These are phyloP conservation scores for Pseudomyrmex cubaensis DNA, from an alignment of 1,140 invertebrate species.

Conservation along the genomic window DNA sequence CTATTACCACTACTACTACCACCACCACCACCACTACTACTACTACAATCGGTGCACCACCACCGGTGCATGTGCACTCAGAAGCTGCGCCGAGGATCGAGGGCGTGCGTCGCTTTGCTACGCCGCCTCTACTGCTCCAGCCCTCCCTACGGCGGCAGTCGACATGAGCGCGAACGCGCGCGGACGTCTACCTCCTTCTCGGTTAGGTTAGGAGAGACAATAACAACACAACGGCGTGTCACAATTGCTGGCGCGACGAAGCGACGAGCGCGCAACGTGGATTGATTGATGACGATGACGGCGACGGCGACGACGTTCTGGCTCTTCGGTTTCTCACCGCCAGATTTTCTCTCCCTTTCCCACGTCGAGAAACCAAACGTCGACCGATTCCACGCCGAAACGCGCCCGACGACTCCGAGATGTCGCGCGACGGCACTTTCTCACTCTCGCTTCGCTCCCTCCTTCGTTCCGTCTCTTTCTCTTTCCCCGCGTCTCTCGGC, in stretches of 20 bases:
- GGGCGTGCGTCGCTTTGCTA: constrained; percentile 19
- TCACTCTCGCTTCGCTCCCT: constrained; percentile 45
- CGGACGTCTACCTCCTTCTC: constrained; percentile 37
- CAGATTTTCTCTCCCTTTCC: background rate
- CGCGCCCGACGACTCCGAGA: constrained; percentile 54
- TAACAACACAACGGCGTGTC: constrained; percentile 38
- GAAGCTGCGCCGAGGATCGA: constrained; percentile 14
- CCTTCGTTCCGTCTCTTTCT: background rate
- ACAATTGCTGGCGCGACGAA: background rate
- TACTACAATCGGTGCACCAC: constrained; percentile 58
- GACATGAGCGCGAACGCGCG: background rate
- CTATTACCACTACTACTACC: background rate
- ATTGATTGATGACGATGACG: too few relatives aligned
- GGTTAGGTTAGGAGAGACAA: constrained; percentile 52
- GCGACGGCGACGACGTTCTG: background rate
- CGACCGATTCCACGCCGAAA: constrained; percentile 9
- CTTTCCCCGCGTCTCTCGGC: background rate
- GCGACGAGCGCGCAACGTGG: background rate
- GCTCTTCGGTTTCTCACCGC: background rate
- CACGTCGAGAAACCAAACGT: constrained; percentile 30
- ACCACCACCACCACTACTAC: too few relatives aligned
- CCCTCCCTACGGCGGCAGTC: constrained; percentile 25
- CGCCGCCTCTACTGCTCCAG: background rate
- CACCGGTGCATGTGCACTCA: constrained; percentile 74
- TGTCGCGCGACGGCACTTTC: constrained; percentile 57